Percentiles rank a stretch among this genome's conserved stretches.
These are phyloP conservation scores for Psilopsiagon aurifrons DNA, from an alignment of 2,113 vertebrate species.

Conservation along the genomic window DNA sequence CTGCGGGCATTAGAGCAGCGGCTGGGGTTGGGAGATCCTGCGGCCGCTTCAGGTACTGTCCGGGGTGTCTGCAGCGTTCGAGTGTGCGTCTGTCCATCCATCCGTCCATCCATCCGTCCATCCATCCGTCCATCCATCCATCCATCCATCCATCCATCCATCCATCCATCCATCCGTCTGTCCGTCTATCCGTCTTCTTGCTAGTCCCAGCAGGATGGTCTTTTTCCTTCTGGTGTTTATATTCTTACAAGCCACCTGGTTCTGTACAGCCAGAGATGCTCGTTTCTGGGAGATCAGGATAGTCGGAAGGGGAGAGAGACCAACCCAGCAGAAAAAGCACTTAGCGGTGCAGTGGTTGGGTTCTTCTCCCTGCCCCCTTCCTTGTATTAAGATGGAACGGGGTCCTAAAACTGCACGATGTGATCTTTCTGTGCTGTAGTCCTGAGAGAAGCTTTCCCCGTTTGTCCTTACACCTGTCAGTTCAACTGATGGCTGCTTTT, in stretches of 20 bases:
- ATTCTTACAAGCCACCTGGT: background rate
- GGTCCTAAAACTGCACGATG: background rate
- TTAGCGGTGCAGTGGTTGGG: background rate
- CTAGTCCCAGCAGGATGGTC: too few species aligned
- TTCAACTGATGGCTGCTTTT: rapidly evolving
- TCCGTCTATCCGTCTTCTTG: background rate
- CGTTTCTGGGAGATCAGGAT: background rate
- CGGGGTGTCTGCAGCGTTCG: background rate
- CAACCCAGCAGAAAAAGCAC: background rate
- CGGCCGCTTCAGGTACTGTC: background rate
- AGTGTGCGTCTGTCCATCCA: background rate
- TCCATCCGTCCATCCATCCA: too few species aligned
- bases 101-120: too few species aligned
- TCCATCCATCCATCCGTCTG: background rate
- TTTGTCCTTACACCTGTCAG: rapidly evolving
- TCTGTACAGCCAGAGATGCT: background rate
- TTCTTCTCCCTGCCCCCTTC: background rate
- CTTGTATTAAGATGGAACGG: too few species aligned
- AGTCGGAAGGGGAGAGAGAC: background rate
- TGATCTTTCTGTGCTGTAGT: background rate
- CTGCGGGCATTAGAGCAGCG: background rate
- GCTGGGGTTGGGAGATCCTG: background rate
- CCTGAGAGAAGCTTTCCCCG: background rate
- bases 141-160: too few species aligned
- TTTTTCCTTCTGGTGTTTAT: background rate